Evolutionary conservation across 2,113 vertebrate genomes (phyloP), one percentile per base, ranked within the genome.

Genomic region (Cavia porcellus): DNA sequence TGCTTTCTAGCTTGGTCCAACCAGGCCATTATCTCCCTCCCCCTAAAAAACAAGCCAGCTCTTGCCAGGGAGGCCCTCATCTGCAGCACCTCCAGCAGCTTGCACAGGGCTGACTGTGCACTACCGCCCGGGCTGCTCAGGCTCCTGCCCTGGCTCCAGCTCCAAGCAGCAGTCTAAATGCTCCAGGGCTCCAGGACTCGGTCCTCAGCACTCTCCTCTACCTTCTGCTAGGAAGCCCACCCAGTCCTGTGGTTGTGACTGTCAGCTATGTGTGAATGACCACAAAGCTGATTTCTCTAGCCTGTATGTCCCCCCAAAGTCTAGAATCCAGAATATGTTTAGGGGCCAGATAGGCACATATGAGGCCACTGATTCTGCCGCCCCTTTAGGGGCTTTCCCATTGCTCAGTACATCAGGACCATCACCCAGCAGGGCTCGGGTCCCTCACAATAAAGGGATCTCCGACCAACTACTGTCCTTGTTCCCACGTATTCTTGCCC

Each of bases 41-140:
- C 47, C 45, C 19, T 52, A 5, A 79, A 79, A 50, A 30, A 30
- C 8, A 7, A 19, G 32, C 22, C 1, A 9, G 15, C 17, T 55
- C 42, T 32, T 7, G 61, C 47, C 47, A 10, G 66, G 2, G 3
- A 30, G 4, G 5, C 4, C 50, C 83, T 75, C n/a, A 38, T 42
- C 47, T 11, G 25, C 0, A 0, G 17, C 5, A 20, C 24, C 55
- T 9, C 19, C 38, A 7, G 47, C 93, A 10, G 75, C 64, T 17
- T 13, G 25, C 8, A 0, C 55, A 10, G 0, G 0, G 66, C 32
- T 14, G 17, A 6, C 11, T 6, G 12, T 0, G 13, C 22, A 11
- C 74, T 64, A 3, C 83, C 42, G 7, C 80, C 8, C 11, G 50
- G 50, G 50, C 64, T 70, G 61, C 13, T 9, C 24, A 2, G 47